phyloP scores from a whole-genome alignment of 2,888 invertebrate species.

The Cerastis rubricosa region DNA sequence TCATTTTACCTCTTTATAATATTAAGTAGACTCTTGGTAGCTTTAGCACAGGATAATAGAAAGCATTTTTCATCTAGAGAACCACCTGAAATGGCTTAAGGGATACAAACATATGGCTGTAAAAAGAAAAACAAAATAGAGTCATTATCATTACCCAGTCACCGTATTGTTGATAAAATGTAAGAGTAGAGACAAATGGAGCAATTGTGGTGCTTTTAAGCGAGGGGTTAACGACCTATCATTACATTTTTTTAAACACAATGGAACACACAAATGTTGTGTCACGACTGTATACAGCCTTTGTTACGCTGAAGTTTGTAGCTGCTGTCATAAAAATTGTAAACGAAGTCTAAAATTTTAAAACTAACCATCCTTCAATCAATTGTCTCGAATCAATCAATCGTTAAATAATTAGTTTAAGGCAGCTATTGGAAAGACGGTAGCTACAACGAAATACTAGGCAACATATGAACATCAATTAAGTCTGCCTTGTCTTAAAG shows the following conservation, averaged over 20 bases:
- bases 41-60: conserved; percentile 1
- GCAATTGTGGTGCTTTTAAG: conserved; percentile 42
- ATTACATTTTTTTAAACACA: conserved; percentile 8
- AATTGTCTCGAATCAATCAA: not conserved
- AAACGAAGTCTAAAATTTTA: not conserved
- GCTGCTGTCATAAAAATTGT: not conserved
- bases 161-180: conserved; percentile 43
- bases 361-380: not conserved
- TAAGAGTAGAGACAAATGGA: conserved; percentile 43
- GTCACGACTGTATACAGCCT: not conserved
- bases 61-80: not conserved
- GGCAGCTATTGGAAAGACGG: not conserved
- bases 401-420: not conserved
- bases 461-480: conserved; percentile 27
- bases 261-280: not conserved
- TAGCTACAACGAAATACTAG: not conserved
- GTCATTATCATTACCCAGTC: conserved; percentile 49
- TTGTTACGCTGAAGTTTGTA: not conserved
- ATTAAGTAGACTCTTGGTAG: not conserved
- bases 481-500: conserved; percentile 17
- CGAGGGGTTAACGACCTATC: conserved; percentile 36
- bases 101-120: conserved; percentile 27
- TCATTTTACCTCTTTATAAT: not conserved
- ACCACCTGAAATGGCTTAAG: conserved; percentile 26
- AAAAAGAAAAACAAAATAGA: conserved; percentile 46